A percentile compares a stretch with the other conserved stretches of the same genome.
Conservation (phyloP, 1,140 invertebrate genomes). For the Lepidurus couesii region DNA sequence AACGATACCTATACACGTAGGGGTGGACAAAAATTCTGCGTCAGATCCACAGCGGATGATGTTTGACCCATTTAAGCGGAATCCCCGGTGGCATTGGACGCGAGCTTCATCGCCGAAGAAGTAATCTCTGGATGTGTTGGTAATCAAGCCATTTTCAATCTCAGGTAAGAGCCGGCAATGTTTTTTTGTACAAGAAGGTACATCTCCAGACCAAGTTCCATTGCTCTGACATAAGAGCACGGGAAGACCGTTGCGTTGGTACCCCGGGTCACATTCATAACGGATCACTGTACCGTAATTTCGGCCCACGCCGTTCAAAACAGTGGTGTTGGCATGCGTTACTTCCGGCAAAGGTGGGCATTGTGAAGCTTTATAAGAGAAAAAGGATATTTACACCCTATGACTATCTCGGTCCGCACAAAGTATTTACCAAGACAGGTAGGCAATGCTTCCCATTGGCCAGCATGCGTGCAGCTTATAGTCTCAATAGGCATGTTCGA, state of each 20-base stretch:
- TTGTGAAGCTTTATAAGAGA: conserved; percentile 65
- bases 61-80: conserved; percentile 73
- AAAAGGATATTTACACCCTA: not conserved
- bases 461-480: conserved; percentile 80
- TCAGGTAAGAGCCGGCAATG: conserved; percentile 74
- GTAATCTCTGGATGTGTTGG: conserved; percentile 66
- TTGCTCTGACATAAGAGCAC: conserved; percentile 92
- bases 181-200: conserved; percentile 79
- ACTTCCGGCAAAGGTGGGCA: conserved; percentile 84
- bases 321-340: conserved; percentile 74
- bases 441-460: conserved; percentile 84
- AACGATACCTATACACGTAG: conserved; percentile 66
- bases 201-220: conserved; percentile 89
- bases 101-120: conserved; percentile 84
- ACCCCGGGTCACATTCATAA: conserved; percentile 91
- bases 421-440: conserved; percentile 65
- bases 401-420: not conserved
- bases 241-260: conserved; percentile 76
- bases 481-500: conserved; percentile 79
- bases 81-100: conserved; percentile 87
- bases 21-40: conserved; percentile 75
- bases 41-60: conserved; percentile 80
- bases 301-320: conserved; percentile 86
- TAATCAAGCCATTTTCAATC: conserved; percentile 76
- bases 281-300: conserved; percentile 92